Base-by-base conservation (phyloP, 1,140 invertebrate species). In the Hormaphis cornu region DNA sequence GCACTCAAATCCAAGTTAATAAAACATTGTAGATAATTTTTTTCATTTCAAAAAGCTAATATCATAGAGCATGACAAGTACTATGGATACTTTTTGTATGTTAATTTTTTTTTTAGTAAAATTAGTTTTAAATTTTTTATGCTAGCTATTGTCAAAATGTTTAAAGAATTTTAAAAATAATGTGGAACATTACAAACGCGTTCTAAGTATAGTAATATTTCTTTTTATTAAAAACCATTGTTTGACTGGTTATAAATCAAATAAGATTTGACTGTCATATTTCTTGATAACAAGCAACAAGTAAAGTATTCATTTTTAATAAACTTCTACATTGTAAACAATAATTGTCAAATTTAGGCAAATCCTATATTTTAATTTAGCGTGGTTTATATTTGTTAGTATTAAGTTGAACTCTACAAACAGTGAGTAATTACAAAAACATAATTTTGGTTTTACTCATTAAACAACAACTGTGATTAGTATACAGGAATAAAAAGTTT, bases 71-170 rank as follows among this genome's bases (percentile, higher is more conserved):
- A 66, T 66, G 61, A 50, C 14, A 66, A 66, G 30, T 24, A 50
- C 18, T 50, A 22, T 66, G 44, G 35, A 48, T 66, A 50, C 35
- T 50, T 61, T 50, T 66, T 66, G 61, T 66, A 66, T 33, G n/a
- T 46, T 61, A 26, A 66, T 14, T 16, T 50, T 24, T 28, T 48
- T 48, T 66, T 35, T 35, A 30, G 20, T 35, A 33, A 35, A 46
- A 59, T 37, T 9, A 28, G 22, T 24, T 44, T 42, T 44, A 22
- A 46, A 44, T 26, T 28, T 5, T 18, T 5, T 3, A 30, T 46
- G 2, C 24, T 44, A 46, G n/a, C n/a, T n/a, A n/a, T n/a, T n/a
- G n/a, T n/a, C n/a, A n/a, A n/a, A n/a, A n/a, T n/a, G n/a, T n/a
- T n/a, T n/a, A n/a, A n/a, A n/a, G n/a, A 26, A 58, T 58, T 61